Conservation (phyloP, 1,140 invertebrate genomes). For the Ephestia elutella region DNA sequence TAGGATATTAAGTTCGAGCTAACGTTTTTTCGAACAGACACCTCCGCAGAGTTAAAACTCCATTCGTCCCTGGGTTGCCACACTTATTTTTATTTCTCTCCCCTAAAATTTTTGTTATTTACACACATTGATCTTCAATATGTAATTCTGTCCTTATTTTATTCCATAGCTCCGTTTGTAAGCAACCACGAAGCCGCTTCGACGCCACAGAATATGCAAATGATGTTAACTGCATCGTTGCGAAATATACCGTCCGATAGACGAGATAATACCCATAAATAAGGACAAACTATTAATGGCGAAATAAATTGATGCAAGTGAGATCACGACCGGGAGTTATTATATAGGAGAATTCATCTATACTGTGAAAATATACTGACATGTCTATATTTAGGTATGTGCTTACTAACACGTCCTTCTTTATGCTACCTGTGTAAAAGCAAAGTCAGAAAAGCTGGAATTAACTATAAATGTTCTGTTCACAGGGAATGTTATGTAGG, state of each 20-base stretch:
- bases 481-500: too few species aligned
- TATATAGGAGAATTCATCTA: constrained; percentile 46
- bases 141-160: neutral
- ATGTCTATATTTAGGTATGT: neutral
- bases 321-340: constrained; percentile 67
- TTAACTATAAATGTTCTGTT: too few species aligned
- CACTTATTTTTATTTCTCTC: too few species aligned
- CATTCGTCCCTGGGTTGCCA: too few species aligned
- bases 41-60: too few species aligned
- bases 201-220: constrained; percentile 68
- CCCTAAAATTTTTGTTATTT: too few species aligned
- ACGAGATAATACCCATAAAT: constrained; percentile 69
- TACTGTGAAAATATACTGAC: constrained; percentile 36
- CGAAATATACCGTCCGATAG: constrained; percentile 59
- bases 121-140: too few species aligned
- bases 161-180: neutral
- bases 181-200: constrained; percentile 20
- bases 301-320: constrained; percentile 64
- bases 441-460: too few species aligned
- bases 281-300: constrained; percentile 63
- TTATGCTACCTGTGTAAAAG: too few species aligned
- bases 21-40: too few species aligned
- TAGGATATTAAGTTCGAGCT: too few species aligned
- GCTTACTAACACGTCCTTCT: too few species aligned
- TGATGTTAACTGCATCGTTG: constrained; percentile 57